Percentiles rank a stretch among this genome's conserved stretches.
Conservation (phyloP, 30 jellyfish, hydroid and myxozoan species). For the Hydra vulgaris region DNA sequence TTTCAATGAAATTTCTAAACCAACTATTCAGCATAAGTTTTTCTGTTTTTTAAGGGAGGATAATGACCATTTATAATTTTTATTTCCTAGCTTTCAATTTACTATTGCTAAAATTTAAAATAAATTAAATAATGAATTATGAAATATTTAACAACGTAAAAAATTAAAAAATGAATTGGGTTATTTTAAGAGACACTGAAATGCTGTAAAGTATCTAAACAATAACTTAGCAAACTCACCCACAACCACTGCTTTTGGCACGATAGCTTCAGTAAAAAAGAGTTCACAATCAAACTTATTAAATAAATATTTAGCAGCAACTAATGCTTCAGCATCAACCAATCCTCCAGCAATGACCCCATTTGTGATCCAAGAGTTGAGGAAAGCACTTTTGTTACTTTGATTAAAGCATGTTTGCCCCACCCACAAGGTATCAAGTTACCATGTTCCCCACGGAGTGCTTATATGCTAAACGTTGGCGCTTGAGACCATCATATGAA, state of each 20-base stretch:
- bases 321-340: conserved; percentile 91
- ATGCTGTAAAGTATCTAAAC: too few relatives aligned
- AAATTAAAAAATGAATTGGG: too few relatives aligned
- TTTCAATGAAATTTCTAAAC: too few relatives aligned
- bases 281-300: conserved; percentile 69
- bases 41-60: too few relatives aligned
- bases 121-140: too few relatives aligned
- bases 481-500: conserved; percentile 95
- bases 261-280: conserved; percentile 83
- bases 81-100: too few relatives aligned
- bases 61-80: too few relatives aligned
- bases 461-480: conserved; percentile 81
- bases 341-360: conserved; percentile 93
- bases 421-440: conserved; percentile 72
- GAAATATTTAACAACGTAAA: too few relatives aligned
- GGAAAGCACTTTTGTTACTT: conserved; percentile 71
- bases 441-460: conserved; percentile 74
- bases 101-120: too few relatives aligned
- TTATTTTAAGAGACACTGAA: too few relatives aligned
- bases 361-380: conserved; percentile 49
- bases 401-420: conserved; percentile 96
- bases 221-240: conserved; percentile 30
- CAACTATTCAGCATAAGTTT: too few relatives aligned
- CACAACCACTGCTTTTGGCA: conserved; percentile 89
- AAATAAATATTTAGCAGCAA: conserved; percentile 78